Evolutionary conservation across 2,797 vertebrate genomes (phyloP).

Genomic region (Philypnodon macrostomus): DNA sequence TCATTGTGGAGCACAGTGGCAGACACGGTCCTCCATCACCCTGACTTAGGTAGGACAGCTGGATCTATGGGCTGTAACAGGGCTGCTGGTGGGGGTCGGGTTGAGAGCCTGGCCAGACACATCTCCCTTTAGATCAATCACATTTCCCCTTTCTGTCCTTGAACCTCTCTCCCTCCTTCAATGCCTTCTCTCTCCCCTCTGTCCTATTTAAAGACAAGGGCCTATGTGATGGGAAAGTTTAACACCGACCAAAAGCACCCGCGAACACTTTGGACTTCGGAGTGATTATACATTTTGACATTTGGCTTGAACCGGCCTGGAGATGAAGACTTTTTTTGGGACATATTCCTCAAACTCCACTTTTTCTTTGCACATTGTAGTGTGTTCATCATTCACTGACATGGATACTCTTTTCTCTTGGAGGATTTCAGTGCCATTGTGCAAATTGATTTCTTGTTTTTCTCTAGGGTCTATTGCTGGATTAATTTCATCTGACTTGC

Average conservation of each 20-base stretch:
- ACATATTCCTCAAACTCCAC: neutral
- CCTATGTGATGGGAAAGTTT: conserved; percentile 55
- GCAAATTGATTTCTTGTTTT: neutral
- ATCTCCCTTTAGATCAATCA: conserved; percentile 77
- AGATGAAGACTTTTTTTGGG: conserved; percentile 14
- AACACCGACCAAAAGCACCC: conserved; percentile 42
- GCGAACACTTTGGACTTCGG: conserved; percentile 21
- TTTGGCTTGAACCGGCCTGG: conserved; percentile 6
- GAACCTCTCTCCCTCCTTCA: conserved; percentile 55
- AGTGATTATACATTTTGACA: conserved; percentile 21
- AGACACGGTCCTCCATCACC: conserved; percentile 74
- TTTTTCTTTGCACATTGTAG: neutral
- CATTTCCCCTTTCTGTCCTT: conserved; percentile 72
- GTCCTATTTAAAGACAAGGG: conserved; percentile 62
- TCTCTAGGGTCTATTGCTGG: neutral
- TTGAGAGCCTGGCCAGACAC: conserved; percentile 68
- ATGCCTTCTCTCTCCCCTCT: conserved; percentile 46
- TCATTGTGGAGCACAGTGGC: conserved; percentile 56
- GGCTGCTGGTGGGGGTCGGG: conserved; percentile 42
- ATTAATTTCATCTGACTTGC: conserved; percentile 16
- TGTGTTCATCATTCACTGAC: neutral
- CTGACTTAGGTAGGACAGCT: conserved; percentile 71
- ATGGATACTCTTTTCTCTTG: neutral
- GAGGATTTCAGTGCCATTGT: conserved; percentile 1
- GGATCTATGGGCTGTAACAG: conserved; percentile 69